Conservation (phyloP, 2,888 invertebrate genomes). For the Malachius bipustulatus region DNA sequence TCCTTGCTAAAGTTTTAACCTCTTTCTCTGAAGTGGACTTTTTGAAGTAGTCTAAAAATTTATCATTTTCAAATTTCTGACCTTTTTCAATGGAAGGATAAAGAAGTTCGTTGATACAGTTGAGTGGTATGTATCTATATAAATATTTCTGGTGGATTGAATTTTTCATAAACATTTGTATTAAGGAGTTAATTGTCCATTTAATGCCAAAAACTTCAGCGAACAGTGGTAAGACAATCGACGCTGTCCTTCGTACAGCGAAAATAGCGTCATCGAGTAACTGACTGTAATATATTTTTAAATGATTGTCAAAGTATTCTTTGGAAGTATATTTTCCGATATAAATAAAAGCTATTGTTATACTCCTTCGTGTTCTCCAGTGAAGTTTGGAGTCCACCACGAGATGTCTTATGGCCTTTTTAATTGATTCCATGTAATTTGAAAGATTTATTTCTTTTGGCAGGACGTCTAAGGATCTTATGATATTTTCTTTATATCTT, state of each 20-base stretch:
- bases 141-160: slow-evolving; percentile 28
- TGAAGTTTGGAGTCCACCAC: slow-evolving; percentile 27
- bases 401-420: slow-evolving; percentile 27
- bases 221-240: slow-evolving; percentile 30
- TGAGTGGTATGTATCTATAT: slow-evolving; percentile 28
- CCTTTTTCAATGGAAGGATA: slow-evolving; percentile 22
- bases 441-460: slow-evolving; percentile 27
- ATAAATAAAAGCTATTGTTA: slow-evolving; percentile 30
- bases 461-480: slow-evolving; percentile 29
- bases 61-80: neutral
- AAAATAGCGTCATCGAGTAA: slow-evolving; percentile 30
- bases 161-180: slow-evolving; percentile 27
- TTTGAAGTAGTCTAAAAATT: slow-evolving; percentile 21
- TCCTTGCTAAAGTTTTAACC: slow-evolving; percentile 14
- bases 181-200: slow-evolving; percentile 28
- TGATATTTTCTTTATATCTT: slow-evolving; percentile 28
- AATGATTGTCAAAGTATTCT: slow-evolving; percentile 29
- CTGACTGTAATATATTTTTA: slow-evolving; percentile 28
- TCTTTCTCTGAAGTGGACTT: slow-evolving; percentile 8
- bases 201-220: slow-evolving; percentile 30
- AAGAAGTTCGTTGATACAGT: slow-evolving; percentile 31
- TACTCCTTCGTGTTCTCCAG: slow-evolving; percentile 32
- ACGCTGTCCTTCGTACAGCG: slow-evolving; percentile 30
- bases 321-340: slow-evolving; percentile 26
- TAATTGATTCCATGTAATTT: slow-evolving; percentile 23